Base-by-base conservation (phyloP, 2,113 vertebrate species). In the Heliornis fulica region DNA sequence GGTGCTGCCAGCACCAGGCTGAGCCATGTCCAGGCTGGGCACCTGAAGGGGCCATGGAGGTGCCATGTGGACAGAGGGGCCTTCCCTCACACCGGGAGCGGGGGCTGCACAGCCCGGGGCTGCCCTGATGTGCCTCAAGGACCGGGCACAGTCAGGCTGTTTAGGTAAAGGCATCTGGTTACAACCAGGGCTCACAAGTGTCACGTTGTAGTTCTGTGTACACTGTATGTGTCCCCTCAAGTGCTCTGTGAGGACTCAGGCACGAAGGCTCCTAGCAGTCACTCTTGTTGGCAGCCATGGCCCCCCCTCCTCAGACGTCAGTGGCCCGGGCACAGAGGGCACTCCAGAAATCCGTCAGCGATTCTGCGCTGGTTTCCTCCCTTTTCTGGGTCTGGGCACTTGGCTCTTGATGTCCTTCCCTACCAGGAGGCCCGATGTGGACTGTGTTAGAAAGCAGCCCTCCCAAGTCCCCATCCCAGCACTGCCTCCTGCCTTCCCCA, bases 151-250 rank as follows among this genome's bases (percentile, higher is more conserved):
- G 61, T n/a, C 28, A 50, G 14, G 28, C 18, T 50, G 45, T 26
- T 66, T 63, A 25, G 43, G 69, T 77, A 38, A 65, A 80, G 59
- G 43, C 36, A 41, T 21, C 31, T 31, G 48, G 32, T 66, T 17
- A 50, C 64, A 53, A 4, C 11, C 59, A 57, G 63, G 3, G 26
- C 46, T 8, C 36, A 38, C 50, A 26, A 1, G 21, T 29, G n/a
- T 61, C 83, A 54, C 63, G 71, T 83, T 0, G 0, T 11, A 65
- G 63, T 56, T 71, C 26, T 76, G n/a, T 61, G 70, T 54, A 2
- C 46, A 31, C 38, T 11, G 23, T 41, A 11, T 0, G 0, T 38
- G 31, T 31, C n/a, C 36, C 1, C 34, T 56, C 2, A 2, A 14
- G 46, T 22, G 61, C 59, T 51, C n/a, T 15, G 15, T 31, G 87